Base-by-base conservation (phyloP, 2,797 vertebrate species). In the Chromis chromis region DNA sequence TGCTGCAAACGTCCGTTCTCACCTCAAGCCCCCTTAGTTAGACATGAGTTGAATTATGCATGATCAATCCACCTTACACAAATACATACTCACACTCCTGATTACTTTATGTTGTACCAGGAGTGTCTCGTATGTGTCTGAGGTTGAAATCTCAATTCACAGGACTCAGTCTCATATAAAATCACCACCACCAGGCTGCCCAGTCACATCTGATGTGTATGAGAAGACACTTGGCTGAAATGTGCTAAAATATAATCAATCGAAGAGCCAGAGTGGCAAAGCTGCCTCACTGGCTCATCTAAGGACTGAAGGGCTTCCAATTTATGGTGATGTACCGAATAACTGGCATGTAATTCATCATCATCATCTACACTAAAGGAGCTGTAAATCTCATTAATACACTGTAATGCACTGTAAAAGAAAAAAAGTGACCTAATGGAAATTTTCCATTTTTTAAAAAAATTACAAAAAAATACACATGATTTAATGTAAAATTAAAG, bases 31-130 rank as follows among this genome's bases (percentile, higher is more conserved):
- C 73, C 70, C 67, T 67, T 50, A 24, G 52, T 70, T 21, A 69
- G 69, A 76, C 69, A 61, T 2, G 11, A 69, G 46, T 4, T 81
- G 77, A 84, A 79, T 83, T 53, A 83, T 83, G 55, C 55, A 81
- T 76, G 44, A 58, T 44, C 49, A 24, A 14, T 31, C 46, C 17
- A 40, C 33, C 10, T 31, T 3, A 64, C 58, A 33, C 62, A 50
- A 33, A 67, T 12, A 74, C 33, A 39, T 19, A 22, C 49, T 4
- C 21, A 55, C 27, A 50, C 4, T 22, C 25, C 25, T 11, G 8
- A 22, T 50, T 50, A 50, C 52, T 54, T 54, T 54, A 49, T 64
- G 25, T 59, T 55, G 25, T 50, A 36, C 57, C 56, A 70, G 61
- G 36, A 54, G 27, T 7, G 25, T 54, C 52, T 28, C 2, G 8